Evolutionary conservation across 2,888 invertebrate species (phyloP).

Genomic region (Troides aeacus): DNA sequence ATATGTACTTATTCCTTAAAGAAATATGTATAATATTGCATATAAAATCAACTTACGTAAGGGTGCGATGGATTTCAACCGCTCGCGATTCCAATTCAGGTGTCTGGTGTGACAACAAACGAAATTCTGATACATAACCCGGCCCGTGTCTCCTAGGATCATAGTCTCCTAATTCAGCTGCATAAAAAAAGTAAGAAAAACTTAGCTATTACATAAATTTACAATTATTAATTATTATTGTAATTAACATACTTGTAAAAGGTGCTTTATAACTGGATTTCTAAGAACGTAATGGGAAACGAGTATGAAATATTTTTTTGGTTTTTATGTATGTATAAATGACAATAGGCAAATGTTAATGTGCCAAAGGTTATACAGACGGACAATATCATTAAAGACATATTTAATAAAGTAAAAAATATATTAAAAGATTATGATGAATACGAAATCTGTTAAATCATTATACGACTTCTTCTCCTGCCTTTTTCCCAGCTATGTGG

Average conservation of each 20-base stretch:
- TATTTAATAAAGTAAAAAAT: neutral
- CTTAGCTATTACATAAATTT: neutral
- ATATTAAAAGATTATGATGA: neutral
- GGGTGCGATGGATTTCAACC: slow-evolving; percentile 91
- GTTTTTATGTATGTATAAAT: too few relatives aligned
- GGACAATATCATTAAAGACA: too few relatives aligned
- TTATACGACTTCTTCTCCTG: neutral
- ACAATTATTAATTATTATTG: neutral
- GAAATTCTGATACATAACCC: slow-evolving; percentile 97
- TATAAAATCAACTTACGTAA: slow-evolving; percentile 85
- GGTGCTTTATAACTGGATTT: neutral
- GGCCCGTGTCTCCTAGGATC: slow-evolving; percentile 92
- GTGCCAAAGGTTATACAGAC: too few relatives aligned
- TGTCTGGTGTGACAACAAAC: slow-evolving; percentile 94
- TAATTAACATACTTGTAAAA: neutral
- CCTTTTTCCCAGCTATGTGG: too few relatives aligned
- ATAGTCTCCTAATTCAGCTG: slow-evolving; percentile 97
- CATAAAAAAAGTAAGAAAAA: slow-evolving; percentile 21
- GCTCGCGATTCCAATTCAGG: slow-evolving; percentile 93
- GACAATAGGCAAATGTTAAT: too few relatives aligned
- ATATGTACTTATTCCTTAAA: neutral
- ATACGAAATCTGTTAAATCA: slow-evolving; percentile 3
- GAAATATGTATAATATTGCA: neutral
- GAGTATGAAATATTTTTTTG: too few relatives aligned
- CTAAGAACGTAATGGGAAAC: neutral